A percentile compares a stretch with the other conserved stretches of the same genome.
Conservation (phyloP, 23 tunicate species). For the Corella eumyota region DNA sequence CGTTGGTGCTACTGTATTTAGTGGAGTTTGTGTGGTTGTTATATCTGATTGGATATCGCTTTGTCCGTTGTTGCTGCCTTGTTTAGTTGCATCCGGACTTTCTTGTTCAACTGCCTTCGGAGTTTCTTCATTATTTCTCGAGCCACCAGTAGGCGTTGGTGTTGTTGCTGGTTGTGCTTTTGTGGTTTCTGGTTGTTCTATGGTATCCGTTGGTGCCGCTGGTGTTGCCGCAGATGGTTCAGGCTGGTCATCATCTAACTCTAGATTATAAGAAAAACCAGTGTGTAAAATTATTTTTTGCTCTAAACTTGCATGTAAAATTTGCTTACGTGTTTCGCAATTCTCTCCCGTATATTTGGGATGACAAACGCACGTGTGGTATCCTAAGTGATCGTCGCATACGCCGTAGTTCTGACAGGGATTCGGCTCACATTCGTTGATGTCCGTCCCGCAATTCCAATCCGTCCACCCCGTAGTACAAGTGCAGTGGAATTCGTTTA, state of each 20-base stretch:
- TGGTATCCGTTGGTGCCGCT: not conserved
- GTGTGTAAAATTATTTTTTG: not conserved
- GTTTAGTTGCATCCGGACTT: no score
- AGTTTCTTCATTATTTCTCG: no score
- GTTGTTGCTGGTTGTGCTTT: conserved; percentile 3
- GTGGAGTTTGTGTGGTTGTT: no score
- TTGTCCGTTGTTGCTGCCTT: no score
- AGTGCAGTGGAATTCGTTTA: conserved; percentile 31
- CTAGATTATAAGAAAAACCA: not conserved
- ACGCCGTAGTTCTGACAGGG: conserved; percentile 73
- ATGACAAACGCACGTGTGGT: conserved; percentile 52
- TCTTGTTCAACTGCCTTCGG: no score
- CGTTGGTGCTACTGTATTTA: no score
- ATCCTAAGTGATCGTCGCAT: conserved; percentile 62
- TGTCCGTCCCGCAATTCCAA: conserved; percentile 42
- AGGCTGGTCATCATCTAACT: not conserved
- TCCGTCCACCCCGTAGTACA: conserved; percentile 67
- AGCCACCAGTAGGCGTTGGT: no score
- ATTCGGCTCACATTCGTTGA: conserved; percentile 66
- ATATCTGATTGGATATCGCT: no score
- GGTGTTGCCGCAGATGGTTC: conserved; percentile 8
- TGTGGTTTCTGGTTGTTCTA: not conserved
- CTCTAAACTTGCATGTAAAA: not conserved
- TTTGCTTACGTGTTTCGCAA: conserved; percentile 58
- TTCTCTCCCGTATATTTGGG: conserved; percentile 54